phyloP scores from a whole-genome alignment of 2,797 vertebrate genomes.

The Pygocentrus nattereri region DNA sequence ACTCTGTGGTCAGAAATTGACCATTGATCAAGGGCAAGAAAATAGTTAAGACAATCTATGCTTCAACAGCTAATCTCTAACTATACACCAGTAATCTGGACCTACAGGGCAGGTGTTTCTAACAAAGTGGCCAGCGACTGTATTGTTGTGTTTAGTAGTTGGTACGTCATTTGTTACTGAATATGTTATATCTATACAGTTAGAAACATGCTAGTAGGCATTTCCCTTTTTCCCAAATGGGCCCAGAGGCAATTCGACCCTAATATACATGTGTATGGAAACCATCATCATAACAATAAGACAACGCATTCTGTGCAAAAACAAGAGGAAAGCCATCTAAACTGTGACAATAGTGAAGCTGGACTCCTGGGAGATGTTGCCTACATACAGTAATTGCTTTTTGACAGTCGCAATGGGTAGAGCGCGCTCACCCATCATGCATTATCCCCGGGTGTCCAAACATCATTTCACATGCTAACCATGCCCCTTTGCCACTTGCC shows the following conservation, averaged over 20 bases:
- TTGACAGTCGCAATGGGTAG: constrained; percentile 7
- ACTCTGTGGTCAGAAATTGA: too few species aligned
- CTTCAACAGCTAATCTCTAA: neutral
- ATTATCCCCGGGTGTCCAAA: constrained; percentile 2
- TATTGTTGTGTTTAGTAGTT: neutral
- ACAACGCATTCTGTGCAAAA: neutral
- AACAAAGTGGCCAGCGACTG: neutral
- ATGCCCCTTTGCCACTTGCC: neutral
- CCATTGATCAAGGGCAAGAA: too few species aligned
- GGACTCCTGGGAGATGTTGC: constrained; percentile 7
- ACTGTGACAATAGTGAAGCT: neutral
- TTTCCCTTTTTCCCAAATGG: neutral
- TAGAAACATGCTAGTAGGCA: neutral
- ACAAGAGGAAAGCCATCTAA: constrained; percentile 12
- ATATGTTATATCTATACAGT: neutral
- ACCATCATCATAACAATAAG: constrained; percentile 21
- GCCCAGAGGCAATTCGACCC: neutral
- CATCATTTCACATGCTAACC: constrained; percentile 14
- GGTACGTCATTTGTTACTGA: neutral
- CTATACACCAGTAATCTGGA: neutral
- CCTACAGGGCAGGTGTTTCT: neutral
- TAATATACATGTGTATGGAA: neutral
- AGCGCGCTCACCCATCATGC: neutral
- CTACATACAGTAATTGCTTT: constrained; percentile 27
- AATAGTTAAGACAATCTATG: too few species aligned